Conservation (phyloP, 2,888 invertebrate species). For the Drosophila melanosoma region DNA sequence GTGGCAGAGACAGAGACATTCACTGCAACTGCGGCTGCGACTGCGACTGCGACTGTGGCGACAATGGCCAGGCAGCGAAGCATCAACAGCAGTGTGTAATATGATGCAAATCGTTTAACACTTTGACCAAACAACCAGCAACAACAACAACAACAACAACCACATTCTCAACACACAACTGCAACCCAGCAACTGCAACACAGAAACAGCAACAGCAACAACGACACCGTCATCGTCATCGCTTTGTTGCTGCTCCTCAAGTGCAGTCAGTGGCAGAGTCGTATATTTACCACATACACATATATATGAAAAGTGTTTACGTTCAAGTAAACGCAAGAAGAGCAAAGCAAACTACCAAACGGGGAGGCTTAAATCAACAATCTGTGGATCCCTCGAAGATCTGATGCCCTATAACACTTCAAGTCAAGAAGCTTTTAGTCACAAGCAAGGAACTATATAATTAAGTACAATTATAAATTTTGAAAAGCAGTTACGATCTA, state of each 20-base stretch:
- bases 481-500: neutral
- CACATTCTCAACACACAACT: constrained; percentile 18
- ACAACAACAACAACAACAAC: constrained; percentile 30
- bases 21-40: constrained; percentile 10
- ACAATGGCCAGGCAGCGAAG: constrained; percentile 72
- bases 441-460: neutral
- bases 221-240: constrained; percentile 37
- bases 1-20: constrained; percentile 13
- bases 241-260: constrained; percentile 71
- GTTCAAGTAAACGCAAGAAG: constrained; percentile 59
- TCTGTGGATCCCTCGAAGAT: constrained; percentile 12
- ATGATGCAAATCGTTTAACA: constrained; percentile 79
- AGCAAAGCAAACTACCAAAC: constrained; percentile 55
- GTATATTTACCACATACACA: constrained; percentile 16
- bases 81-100: constrained; percentile 72
- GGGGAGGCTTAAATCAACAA: constrained; percentile 24
- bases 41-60: constrained; percentile 44
- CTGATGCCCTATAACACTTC: constrained; percentile 27
- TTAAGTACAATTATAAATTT: neutral
- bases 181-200: constrained; percentile 25
- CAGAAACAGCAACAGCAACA: constrained; percentile 29
- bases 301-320: constrained; percentile 54
- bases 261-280: constrained; percentile 70
- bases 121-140: constrained; percentile 71
- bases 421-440: neutral